Conservation (phyloP, 2,113 vertebrate species). For the Lonchura striata region DNA sequence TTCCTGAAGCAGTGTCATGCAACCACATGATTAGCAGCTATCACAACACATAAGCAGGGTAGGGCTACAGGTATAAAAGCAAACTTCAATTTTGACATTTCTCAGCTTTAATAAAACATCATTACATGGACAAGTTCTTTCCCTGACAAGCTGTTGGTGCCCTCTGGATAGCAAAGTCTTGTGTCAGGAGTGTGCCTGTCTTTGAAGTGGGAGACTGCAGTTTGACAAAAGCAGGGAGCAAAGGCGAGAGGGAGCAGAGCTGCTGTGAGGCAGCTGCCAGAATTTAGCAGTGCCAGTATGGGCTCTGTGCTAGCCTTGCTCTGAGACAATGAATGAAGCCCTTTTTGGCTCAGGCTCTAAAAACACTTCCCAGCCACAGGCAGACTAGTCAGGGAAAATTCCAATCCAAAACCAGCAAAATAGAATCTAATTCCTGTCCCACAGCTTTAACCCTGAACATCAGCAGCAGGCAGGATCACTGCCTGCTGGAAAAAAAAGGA, state of each 20-base stretch:
- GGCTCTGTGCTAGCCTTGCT: not conserved
- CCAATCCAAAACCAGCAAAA: not conserved
- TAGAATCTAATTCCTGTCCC: not conserved
- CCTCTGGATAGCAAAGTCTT: not conserved
- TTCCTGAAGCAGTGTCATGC: not conserved
- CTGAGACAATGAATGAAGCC: accelerated
- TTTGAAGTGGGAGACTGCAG: not conserved
- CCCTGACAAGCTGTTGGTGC: not conserved
- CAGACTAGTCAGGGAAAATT: not conserved
- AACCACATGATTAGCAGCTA: accelerated
- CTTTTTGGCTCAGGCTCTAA: not conserved
- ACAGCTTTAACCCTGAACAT: not conserved
- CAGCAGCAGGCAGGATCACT: not conserved
- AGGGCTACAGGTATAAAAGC: not conserved
- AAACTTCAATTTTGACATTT: not conserved
- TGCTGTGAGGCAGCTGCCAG: not conserved
- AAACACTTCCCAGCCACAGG: not conserved
- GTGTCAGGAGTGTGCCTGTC: not conserved
- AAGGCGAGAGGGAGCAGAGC: not conserved
- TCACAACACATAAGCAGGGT: not conserved
- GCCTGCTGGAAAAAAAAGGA: not conserved
- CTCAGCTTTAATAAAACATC: not conserved
- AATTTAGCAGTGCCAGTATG: not conserved
- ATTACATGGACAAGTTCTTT: not conserved
- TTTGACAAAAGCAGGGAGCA: conserved; percentile 1